Base-by-base conservation (phyloP, 2,888 invertebrate genomes). In the Pantelozetes paolii region DNA sequence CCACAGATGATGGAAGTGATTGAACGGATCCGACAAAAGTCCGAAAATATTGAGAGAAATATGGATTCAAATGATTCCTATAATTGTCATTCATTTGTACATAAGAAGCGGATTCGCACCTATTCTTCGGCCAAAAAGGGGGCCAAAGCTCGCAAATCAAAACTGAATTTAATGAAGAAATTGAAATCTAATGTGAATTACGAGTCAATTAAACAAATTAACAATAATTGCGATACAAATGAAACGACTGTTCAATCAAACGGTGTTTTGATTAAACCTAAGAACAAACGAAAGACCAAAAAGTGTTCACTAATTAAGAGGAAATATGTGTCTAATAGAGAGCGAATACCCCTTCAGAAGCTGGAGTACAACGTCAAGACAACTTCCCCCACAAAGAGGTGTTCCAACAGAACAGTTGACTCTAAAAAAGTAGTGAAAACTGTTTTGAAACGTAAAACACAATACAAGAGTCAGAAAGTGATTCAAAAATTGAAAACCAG, bases 1-100 rank as follows among this genome's bases (percentile, higher is more conserved):
- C 64, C 64, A 36, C 64, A 64, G 13, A 64, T 64, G 64, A 9
- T 64, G 20, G 64, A 64, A 64, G 64, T 64, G 40, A 64, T 71
- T 13, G 50, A 71, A 50, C 5, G n/a, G 45, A 71, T 71, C 2
- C 36, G 42, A 71, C 71, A 71, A 45, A 48, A 50, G n/a, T 42
- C 48, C 1, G 71, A 42, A 48, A 71, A 3, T 30, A 45, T n/a
- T n/a, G 50, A 59, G 6, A 26, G 15, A 30, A 13, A 2, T 2
- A n/a, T 28, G 5, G 30, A 59, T 28, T 3, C 26, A 59, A 15
- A 28, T 15, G 59, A 59, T 28, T 28, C 15, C 11, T 15, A 45
- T 45, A 15, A 20, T 2, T 54, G 13, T 54, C 2, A 30, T 59
- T 30, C 30, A 23, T 57, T 57, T 59, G 59, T 59, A 1, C 15